Evolutionary conservation across 2,797 vertebrate species (phyloP), one percentile per base, ranked within the genome.

Genomic region (Ctenopoma kingsleyae): DNA sequence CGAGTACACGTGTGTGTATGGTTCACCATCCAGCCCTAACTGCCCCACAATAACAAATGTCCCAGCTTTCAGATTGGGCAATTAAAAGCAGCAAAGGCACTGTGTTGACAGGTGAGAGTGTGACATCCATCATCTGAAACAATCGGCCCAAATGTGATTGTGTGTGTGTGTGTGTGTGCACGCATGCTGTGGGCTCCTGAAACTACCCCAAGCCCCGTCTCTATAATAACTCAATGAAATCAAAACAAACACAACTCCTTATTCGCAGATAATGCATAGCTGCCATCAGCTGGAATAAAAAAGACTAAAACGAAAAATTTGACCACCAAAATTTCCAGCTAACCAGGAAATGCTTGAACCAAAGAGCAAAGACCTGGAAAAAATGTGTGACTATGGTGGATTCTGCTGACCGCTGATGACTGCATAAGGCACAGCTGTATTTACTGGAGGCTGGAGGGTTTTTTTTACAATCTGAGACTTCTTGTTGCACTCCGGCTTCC

Each of bases 61-160:
- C 87, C 87, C 85, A 88, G 89, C 83, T 89, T 87, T 88, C 89
- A 91, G 90, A 93, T 92, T 91, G 91, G 90, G 87, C 91, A 93
- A 92, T 93, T 93, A 93, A 93, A 93, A 92, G 78, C 92, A 93
- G 92, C 91, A 90, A 90, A 91, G 89, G 91, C 76, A 83, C 79
- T 75, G 78, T 87, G 88, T 86, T 90, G 91, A 92, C 86, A 78
- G 85, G 86, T 87, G 86, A 90, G 83, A 91, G 88, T 92, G 91
- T 92, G 84, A 90, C 91, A 93, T 93, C 91, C 89, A 93, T 93
- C 92, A 93, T 93, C 83, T 80, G 86, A 93, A 93, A 92, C 90
- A 92, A 92, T 92, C 82, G 71, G 88, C 80, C 75, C 80, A 85
- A 73, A 89, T 80, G 67, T 67, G 71, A 32, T 32, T 77, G 60